Conservation (phyloP, 92 coral and sea anemone genomes). For the Bergia puertoricense region DNA sequence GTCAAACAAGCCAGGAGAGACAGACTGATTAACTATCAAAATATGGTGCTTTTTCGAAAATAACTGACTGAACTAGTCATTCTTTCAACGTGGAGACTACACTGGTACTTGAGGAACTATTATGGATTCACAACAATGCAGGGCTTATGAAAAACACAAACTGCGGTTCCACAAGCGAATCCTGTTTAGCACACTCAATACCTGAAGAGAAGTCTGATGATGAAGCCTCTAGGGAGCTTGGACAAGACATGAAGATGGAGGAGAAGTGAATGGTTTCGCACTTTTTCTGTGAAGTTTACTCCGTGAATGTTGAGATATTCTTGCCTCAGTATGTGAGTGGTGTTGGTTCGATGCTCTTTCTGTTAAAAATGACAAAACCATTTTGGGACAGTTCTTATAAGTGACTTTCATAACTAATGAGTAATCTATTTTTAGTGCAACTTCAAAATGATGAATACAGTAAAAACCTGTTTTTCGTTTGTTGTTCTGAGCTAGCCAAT, state of each 20-base stretch:
- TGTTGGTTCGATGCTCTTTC: conserved; percentile 8
- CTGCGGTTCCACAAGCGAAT: not conserved
- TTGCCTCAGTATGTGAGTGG: conserved; percentile 48
- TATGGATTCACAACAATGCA: not conserved
- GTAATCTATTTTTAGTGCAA: no score
- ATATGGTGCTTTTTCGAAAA: no score
- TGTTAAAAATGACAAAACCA: conserved; percentile 7
- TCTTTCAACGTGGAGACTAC: no score
- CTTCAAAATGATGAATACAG: no score
- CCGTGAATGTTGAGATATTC: conserved; percentile 56
- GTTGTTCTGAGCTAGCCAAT: no score
- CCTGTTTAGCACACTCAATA: not conserved
- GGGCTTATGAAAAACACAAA: not conserved
- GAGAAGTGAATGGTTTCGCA: conserved; percentile 57
- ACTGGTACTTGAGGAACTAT: no score
- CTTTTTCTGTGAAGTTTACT: conserved; percentile 40
- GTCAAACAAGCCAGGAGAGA: no score
- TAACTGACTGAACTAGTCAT: no score
- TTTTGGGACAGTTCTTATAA: not conserved
- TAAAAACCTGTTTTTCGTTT: no score
- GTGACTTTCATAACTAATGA: not conserved
- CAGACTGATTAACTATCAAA: no score
- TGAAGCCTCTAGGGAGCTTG: conserved; percentile 55
- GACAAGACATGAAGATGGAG: conserved; percentile 48
- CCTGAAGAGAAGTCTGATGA: conserved; percentile 55